These are phyloP conservation scores for Neolamprologus cancellatus DNA, from an alignment of 2,113 vertebrate species.

Conservation along the genomic window DNA sequence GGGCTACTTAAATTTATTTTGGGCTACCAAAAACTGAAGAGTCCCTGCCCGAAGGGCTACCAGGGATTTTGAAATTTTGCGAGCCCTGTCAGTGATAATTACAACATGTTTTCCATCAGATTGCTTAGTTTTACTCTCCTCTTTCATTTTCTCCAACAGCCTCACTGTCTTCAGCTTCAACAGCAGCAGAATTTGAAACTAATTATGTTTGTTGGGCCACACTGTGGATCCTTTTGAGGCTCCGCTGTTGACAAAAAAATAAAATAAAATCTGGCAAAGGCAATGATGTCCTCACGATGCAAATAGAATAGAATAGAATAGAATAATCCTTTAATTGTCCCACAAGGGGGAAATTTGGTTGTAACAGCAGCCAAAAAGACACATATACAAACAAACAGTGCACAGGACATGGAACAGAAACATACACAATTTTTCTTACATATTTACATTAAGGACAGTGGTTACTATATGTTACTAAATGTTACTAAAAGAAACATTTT, in stretches of 20 bases:
- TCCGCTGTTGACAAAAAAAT: not conserved
- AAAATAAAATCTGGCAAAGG: not conserved
- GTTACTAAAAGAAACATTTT: not conserved
- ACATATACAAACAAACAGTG: too few species aligned
- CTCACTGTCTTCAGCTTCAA: not conserved
- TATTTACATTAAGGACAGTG: too few species aligned
- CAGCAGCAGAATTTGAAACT: not conserved
- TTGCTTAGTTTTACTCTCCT: not conserved
- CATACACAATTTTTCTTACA: too few species aligned
- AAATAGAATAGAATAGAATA: not conserved
- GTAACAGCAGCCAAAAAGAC: too few species aligned
- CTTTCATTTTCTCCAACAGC: not conserved
- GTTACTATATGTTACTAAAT: too few species aligned
- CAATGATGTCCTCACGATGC: not conserved
- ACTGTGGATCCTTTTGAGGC: not conserved
- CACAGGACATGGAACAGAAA: too few species aligned
- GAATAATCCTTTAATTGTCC: too few species aligned
- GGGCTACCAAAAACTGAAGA: too few species aligned
- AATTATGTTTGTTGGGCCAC: not conserved
- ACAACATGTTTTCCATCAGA: not conserved
- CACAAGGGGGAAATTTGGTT: too few species aligned
- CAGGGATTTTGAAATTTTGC: too few species aligned
- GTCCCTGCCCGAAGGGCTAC: too few species aligned
- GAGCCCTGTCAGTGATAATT: not conserved
- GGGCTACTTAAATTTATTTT: too few species aligned